These are phyloP conservation scores for Cylas formicarius DNA, from an alignment of 1,140 invertebrate species.

Conservation along the genomic window DNA sequence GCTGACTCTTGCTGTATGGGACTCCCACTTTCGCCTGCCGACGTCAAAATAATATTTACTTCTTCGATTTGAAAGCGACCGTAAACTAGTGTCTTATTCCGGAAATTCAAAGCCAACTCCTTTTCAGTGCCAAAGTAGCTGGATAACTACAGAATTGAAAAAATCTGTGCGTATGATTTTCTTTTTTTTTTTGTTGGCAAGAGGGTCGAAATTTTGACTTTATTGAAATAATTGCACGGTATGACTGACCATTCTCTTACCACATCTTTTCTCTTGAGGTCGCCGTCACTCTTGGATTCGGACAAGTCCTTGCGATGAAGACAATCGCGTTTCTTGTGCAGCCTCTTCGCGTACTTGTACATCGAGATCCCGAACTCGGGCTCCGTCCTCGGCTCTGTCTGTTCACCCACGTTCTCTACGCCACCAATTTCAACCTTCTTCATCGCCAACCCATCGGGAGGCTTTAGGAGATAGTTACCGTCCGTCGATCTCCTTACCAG, in stretches of 20 bases:
- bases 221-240: background rate
- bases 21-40: conserved; percentile 13
- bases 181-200: no score
- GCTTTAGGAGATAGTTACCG: background rate
- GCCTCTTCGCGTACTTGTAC: conserved; percentile 32
- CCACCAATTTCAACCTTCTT: conserved; percentile 19
- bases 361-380: conserved; percentile 30
- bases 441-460: conserved; percentile 1
- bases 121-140: no score
- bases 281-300: conserved; percentile 33
- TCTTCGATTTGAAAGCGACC: no score
- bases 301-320: conserved; percentile 18
- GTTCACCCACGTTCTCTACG: conserved; percentile 2
- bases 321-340: conserved; percentile 16
- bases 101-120: no score
- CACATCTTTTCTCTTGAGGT: conserved; percentile 15
- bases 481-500: conserved; percentile 8
- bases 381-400: conserved; percentile 7
- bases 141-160: no score
- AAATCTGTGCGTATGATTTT: no score
- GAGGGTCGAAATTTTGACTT: no score
- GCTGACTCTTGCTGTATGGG: conserved; percentile 33
- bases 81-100: no score
- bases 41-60: no score
- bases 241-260: conserved; percentile 2